phyloP scores from a whole-genome alignment of 2,113 vertebrate genomes.

The Megalops atlanticus region DNA sequence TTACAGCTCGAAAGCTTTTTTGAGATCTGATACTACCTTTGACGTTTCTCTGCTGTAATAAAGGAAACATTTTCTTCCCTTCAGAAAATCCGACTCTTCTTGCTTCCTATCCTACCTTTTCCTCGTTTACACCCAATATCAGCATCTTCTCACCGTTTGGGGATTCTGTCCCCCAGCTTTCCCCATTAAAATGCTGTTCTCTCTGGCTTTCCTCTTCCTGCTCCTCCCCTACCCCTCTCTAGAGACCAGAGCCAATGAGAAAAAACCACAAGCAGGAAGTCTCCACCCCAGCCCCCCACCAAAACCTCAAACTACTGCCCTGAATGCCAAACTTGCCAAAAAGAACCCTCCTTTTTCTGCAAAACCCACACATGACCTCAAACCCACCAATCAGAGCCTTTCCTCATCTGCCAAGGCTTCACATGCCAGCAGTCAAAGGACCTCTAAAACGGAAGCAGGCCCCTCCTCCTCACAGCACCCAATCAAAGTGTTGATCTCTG shows the following conservation, averaged over 20 bases:
- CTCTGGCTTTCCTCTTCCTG: slow-evolving; percentile 64
- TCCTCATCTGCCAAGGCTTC: slow-evolving; percentile 31
- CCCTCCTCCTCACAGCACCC: slow-evolving; percentile 39
- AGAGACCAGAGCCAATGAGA: slow-evolving; percentile 62
- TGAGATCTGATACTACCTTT: too few species aligned
- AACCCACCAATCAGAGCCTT: slow-evolving; percentile 46
- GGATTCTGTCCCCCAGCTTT: not conserved
- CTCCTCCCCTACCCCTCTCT: slow-evolving; percentile 63
- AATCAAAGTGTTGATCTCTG: slow-evolving; percentile 63
- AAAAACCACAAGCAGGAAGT: slow-evolving; percentile 56
- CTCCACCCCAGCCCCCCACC: slow-evolving; percentile 50
- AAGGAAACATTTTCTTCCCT: not conserved
- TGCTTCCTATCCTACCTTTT: not conserved
- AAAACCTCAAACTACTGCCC: slow-evolving; percentile 60
- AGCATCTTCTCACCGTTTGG: not conserved
- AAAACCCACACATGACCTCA: slow-evolving; percentile 42
- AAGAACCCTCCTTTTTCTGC: slow-evolving; percentile 21
- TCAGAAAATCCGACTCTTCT: too few species aligned
- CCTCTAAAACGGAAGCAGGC: slow-evolving; percentile 47
- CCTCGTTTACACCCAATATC: not conserved
- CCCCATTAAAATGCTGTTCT: slow-evolving; percentile 66
- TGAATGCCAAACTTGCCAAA: slow-evolving; percentile 43
- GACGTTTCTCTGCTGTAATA: not conserved
- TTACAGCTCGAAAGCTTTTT: not conserved
- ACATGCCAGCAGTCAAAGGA: slow-evolving; percentile 1